Percentiles rank a stretch among this genome's conserved stretches.
Evolutionary conservation across 2,888 invertebrate species (phyloP).

Genomic region (Zele albiditarsus): DNA sequence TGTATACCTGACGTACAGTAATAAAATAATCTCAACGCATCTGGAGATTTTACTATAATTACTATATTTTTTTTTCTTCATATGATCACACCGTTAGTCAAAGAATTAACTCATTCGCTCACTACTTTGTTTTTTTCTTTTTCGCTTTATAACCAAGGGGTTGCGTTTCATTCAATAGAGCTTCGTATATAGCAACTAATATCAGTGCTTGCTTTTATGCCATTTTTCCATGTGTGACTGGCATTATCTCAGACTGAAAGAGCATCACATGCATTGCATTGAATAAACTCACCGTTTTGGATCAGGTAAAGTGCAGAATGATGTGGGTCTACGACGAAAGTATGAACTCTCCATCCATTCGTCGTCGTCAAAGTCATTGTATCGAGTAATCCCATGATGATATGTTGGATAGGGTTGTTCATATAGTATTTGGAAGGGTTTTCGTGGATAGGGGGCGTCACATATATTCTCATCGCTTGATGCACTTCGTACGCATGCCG

Average conservation of each 20-base stretch:
- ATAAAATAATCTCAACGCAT: neutral
- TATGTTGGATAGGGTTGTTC: slow-evolving; percentile 68
- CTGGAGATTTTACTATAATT: neutral
- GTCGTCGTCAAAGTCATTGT: slow-evolving; percentile 73
- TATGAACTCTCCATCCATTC: slow-evolving; percentile 87
- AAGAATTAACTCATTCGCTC: neutral
- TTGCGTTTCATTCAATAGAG: neutral
- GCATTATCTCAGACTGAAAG: slow-evolving; percentile 54
- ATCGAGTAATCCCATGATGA: slow-evolving; percentile 58
- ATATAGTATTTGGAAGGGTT: slow-evolving; percentile 64
- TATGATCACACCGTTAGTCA: neutral
- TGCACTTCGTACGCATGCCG: slow-evolving; percentile 89
- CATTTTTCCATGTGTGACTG: slow-evolving; percentile 51
- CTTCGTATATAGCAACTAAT: neutral
- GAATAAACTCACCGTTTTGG: slow-evolving; percentile 75
- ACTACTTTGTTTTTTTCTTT: neutral
- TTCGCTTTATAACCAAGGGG: neutral
- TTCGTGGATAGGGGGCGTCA: slow-evolving; percentile 86
- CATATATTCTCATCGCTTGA: slow-evolving; percentile 92
- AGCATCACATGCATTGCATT: slow-evolving; percentile 17
- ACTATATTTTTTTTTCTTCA: neutral
- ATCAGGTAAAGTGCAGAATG: slow-evolving; percentile 82
- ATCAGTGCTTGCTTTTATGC: neutral
- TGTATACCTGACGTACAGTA: slow-evolving; percentile 74
- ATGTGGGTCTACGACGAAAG: slow-evolving; percentile 85